Percentiles rank a stretch among this genome's conserved stretches.
These are phyloP conservation scores for Gymnosoma rotundatum DNA, from an alignment of 2,888 invertebrate genomes.

Conservation along the genomic window DNA sequence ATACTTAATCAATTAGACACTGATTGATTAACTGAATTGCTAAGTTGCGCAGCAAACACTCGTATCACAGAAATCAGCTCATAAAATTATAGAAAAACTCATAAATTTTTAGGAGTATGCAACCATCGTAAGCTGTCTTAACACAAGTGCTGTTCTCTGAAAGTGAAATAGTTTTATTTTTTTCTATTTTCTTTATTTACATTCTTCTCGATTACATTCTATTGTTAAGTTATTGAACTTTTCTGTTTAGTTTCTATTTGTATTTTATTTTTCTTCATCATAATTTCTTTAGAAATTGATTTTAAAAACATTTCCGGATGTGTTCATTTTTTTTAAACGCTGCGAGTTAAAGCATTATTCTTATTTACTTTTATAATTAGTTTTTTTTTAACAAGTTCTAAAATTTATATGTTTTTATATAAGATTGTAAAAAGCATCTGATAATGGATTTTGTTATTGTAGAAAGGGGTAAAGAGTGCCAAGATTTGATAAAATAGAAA, in stretches of 20 bases:
- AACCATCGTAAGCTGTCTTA: too few relatives aligned
- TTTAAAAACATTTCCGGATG: slow-evolving; percentile 41
- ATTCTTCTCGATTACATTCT: neutral
- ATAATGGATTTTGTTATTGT: neutral
- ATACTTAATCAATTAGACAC: slow-evolving; percentile 10
- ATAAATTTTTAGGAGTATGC: too few relatives aligned
- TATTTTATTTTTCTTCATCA: neutral
- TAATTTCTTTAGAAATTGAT: slow-evolving; percentile 22
- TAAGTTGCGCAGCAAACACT: slow-evolving; percentile 2
- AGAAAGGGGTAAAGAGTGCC: neutral
- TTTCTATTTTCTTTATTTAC: neutral
- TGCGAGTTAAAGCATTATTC: neutral
- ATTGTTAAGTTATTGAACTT: slow-evolving; percentile 38
- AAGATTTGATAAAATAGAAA: too few relatives aligned
- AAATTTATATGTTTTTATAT: neutral
- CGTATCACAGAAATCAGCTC: too few relatives aligned
- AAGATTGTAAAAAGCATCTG: neutral
- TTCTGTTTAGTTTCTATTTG: neutral
- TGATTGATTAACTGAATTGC: slow-evolving; percentile 45
- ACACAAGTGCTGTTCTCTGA: neutral
- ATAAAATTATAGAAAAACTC: neutral
- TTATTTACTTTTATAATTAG: neutral
- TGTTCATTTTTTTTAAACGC: neutral
- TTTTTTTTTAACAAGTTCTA: neutral
- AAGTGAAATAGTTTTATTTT: neutral